These are phyloP conservation scores for Himalopsyche anomala DNA, from an alignment of 2,888 invertebrate species.

Conservation along the genomic window DNA sequence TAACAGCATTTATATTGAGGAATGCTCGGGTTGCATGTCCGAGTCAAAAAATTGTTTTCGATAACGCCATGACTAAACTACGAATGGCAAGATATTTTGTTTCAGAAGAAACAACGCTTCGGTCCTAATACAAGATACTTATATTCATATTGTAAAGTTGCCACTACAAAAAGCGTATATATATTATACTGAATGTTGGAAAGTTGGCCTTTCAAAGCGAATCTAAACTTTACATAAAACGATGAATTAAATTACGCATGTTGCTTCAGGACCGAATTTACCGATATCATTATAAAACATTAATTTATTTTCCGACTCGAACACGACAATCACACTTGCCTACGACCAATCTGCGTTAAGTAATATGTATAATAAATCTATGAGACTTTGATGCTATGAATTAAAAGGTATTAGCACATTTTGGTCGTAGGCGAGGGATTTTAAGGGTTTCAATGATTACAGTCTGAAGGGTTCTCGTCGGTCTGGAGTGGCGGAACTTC, in stretches of 20 bases:
- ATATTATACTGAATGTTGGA: not conserved
- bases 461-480: conserved; percentile 86
- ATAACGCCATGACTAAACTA: conserved; percentile 14
- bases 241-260: not conserved
- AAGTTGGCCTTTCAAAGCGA: conserved; percentile 11
- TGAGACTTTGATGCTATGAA: not conserved
- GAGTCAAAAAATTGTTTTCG: conserved; percentile 5
- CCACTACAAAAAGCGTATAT: not conserved
- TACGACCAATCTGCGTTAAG: not conserved
- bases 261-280: too few species aligned
- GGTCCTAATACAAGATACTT: not conserved
- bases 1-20: conserved; percentile 30
- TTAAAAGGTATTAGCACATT: not conserved
- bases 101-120: not conserved
- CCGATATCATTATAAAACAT: not conserved
- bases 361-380: not conserved
- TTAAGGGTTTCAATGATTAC: conserved; percentile 71
- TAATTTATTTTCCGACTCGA: not conserved
- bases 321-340: conserved; percentile 7
- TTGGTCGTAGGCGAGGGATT: not conserved
- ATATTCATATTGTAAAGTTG: not conserved
- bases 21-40: conserved; percentile 15
- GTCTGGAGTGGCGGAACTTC: conserved; percentile 72
- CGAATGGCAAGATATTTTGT: conserved; percentile 17
- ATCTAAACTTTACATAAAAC: not conserved